Conservation (phyloP, 1,140 invertebrate genomes). For the Nephila pilipes region DNA sequence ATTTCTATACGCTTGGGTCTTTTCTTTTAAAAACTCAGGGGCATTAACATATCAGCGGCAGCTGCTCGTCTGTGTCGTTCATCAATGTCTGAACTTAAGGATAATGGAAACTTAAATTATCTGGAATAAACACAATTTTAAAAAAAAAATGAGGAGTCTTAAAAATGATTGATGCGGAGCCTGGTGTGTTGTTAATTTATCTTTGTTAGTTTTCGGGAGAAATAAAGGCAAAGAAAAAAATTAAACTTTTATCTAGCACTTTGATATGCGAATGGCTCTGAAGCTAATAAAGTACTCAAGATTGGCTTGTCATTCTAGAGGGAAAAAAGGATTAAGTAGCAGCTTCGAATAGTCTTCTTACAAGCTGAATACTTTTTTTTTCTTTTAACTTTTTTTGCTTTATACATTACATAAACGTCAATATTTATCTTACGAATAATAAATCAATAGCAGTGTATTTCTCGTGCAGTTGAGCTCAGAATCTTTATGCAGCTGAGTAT, state of each 20-base stretch:
- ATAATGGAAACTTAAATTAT: slow-evolving; percentile 76
- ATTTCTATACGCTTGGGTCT: neutral
- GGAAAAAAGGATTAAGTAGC: slow-evolving; percentile 7
- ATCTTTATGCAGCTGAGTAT: no score
- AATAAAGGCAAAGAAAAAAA: slow-evolving; percentile 26
- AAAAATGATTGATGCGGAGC: slow-evolving; percentile 71
- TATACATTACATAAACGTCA: no score
- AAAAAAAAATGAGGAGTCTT: slow-evolving; percentile 64
- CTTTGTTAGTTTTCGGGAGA: slow-evolving; percentile 59
- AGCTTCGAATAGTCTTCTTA: neutral
- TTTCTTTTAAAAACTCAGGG: slow-evolving; percentile 24
- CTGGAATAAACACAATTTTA: slow-evolving; percentile 61
- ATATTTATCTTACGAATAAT: no score
- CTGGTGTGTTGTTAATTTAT: slow-evolving; percentile 72
- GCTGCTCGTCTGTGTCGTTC: slow-evolving; percentile 65
- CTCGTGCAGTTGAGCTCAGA: no score
- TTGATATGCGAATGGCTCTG: slow-evolving; percentile 11
- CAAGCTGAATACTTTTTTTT: neutral
- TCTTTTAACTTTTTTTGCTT: no score
- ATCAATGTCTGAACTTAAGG: slow-evolving; percentile 74
- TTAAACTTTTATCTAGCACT: slow-evolving; percentile 32
- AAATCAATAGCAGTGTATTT: no score
- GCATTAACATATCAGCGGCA: slow-evolving; percentile 74
- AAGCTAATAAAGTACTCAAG: slow-evolving; percentile 51
- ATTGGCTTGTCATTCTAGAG: slow-evolving; percentile 40